A percentile compares a stretch with the other conserved stretches of the same genome.
Evolutionary conservation across 2,113 vertebrate species (phyloP).

Genomic region (Perognathus longimembris): DNA sequence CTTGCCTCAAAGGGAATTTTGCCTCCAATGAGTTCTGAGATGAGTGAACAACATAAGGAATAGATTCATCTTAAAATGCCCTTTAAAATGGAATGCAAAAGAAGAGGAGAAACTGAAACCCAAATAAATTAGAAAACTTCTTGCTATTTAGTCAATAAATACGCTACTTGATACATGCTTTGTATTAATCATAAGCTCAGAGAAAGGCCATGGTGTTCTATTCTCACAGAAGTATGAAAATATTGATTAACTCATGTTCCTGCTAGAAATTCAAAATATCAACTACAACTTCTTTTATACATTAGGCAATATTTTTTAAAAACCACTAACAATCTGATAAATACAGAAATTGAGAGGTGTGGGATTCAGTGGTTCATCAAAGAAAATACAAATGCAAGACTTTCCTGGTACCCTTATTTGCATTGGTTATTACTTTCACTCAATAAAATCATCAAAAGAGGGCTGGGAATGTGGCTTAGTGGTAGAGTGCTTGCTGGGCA

Average conservation of each 20-base stretch:
- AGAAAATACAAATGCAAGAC: conserved; percentile 23
- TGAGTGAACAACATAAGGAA: not conserved
- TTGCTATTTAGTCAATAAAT: conserved; percentile 54
- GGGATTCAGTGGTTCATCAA: not conserved
- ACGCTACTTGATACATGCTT: not conserved
- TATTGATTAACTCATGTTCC: not conserved
- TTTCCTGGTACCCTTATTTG: not conserved
- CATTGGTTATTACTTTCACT: conserved; percentile 13
- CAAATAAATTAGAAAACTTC: conserved; percentile 34
- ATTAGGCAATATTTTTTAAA: not conserved
- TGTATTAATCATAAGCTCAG: conserved; percentile 25
- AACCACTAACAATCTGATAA: not conserved
- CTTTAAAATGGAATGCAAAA: conserved; percentile 48
- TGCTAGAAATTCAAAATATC: conserved; percentile 13
- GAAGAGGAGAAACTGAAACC: not conserved
- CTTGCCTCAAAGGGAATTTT: not conserved
- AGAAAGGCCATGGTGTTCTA: not conserved
- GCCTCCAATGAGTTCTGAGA: not conserved
- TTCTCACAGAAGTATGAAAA: not conserved
- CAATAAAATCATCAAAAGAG: conserved; percentile 22
- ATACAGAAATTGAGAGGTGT: not conserved
- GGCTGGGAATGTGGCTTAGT: too few species aligned
- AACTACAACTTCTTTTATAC: not conserved
- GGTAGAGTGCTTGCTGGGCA: too few species aligned
- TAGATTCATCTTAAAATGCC: not conserved